A percentile compares a stretch with the other conserved stretches of the same genome.
phyloP scores from a whole-genome alignment of 1,140 invertebrate genomes.

The Spodoptera frugiperda region DNA sequence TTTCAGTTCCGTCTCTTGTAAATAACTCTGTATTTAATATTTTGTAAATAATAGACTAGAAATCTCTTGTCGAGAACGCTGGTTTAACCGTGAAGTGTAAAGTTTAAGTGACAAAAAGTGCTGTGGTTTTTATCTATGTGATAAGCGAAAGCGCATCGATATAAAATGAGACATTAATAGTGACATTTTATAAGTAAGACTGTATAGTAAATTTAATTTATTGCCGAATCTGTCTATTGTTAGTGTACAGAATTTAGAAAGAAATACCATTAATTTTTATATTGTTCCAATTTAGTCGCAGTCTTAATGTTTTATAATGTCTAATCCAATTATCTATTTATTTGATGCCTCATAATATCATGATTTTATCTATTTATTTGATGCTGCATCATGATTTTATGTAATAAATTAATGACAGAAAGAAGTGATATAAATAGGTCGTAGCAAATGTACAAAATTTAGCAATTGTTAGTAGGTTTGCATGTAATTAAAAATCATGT shows the following conservation, averaged over 20 bases:
- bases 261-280: slow-evolving; percentile 80
- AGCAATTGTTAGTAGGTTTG: slow-evolving; percentile 78
- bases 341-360: slow-evolving; percentile 62
- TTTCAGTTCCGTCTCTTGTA: slow-evolving; percentile 57
- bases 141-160: slow-evolving; percentile 79
- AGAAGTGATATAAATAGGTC: slow-evolving; percentile 77
- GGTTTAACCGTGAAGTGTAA: slow-evolving; percentile 71
- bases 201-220: slow-evolving; percentile 85
- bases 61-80: slow-evolving; percentile 74
- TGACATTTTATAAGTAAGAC: slow-evolving; percentile 80
- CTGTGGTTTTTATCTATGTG: slow-evolving; percentile 83
- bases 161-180: slow-evolving; percentile 61
- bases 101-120: slow-evolving; percentile 84
- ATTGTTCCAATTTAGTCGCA: slow-evolving; percentile 79
- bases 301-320: slow-evolving; percentile 71
- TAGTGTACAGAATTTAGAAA: slow-evolving; percentile 81
- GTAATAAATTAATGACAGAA: slow-evolving; percentile 69
- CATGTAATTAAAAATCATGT: slow-evolving; percentile 83
- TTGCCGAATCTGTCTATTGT: slow-evolving; percentile 80
- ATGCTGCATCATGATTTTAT: slow-evolving; percentile 60
- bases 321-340: slow-evolving; percentile 77
- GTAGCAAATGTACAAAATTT: slow-evolving; percentile 80
- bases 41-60: slow-evolving; percentile 82
- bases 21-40: slow-evolving; percentile 65
- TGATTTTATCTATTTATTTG: slow-evolving; percentile 74